These are phyloP conservation scores for Thymelicus acteon DNA, from an alignment of 2,888 invertebrate genomes.

Conservation along the genomic window DNA sequence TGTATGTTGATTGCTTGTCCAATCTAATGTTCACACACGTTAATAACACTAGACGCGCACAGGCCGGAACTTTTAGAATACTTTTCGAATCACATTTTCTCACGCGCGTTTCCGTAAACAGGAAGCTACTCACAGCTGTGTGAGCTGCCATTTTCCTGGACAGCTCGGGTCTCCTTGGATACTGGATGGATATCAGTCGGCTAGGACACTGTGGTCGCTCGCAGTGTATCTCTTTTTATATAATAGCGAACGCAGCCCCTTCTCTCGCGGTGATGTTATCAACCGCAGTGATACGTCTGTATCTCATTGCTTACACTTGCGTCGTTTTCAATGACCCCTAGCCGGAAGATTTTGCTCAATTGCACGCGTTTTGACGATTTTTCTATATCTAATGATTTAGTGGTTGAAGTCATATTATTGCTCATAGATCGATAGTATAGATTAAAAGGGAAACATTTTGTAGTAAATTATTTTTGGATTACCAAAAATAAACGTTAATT, in stretches of 20 bases:
- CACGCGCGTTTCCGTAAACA: constrained; percentile 16
- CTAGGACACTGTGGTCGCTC: constrained; percentile 26
- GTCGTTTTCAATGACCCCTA: constrained; percentile 7
- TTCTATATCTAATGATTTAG: too few species aligned
- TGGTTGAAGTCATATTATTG: too few species aligned
- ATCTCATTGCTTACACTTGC: constrained; percentile 6
- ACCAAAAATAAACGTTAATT: too few species aligned
- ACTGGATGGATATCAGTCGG: constrained; percentile 15
- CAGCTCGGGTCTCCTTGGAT: constrained; percentile 30
- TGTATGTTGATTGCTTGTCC: background rate
- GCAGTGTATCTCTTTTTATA: constrained; percentile 29
- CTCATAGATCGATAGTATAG: too few species aligned
- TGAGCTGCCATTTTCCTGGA: constrained; percentile 28
- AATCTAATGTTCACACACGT: background rate
- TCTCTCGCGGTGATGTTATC: constrained; percentile 21
- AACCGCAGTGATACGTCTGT: constrained; percentile 6
- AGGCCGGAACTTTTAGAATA: constrained; percentile 10
- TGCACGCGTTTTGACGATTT: background rate
- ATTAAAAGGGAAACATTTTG: too few species aligned
- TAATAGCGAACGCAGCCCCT: constrained; percentile 28
- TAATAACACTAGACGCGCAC: background rate
- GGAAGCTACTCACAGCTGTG: constrained; percentile 28
- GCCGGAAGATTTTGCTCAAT: constrained; percentile 3
- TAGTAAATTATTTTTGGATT: too few species aligned
- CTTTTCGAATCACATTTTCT: constrained; percentile 13